phyloP scores from a whole-genome alignment of 2,113 vertebrate genomes.

The Odontophorus gujanensis region DNA sequence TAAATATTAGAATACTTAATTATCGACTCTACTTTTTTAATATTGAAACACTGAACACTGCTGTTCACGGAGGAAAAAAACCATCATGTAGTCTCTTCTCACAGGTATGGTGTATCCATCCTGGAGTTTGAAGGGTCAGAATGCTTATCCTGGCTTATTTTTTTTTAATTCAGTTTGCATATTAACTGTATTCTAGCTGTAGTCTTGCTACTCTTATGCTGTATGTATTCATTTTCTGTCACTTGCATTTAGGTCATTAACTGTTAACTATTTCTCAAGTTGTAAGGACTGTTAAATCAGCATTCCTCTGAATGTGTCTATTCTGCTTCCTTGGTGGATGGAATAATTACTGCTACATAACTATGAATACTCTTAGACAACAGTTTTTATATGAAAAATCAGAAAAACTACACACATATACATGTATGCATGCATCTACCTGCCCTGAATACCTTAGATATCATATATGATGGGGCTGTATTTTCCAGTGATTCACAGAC shows the following conservation, averaged over 20 bases:
- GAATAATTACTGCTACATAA: background rate
- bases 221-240: slow-evolving; percentile 66
- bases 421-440: accelerated
- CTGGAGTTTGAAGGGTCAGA: background rate
- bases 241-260: slow-evolving; percentile 31
- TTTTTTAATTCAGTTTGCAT: background rate
- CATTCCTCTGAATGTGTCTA: slow-evolving; percentile 30
- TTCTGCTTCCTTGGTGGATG: background rate
- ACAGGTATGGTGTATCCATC: background rate
- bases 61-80: background rate
- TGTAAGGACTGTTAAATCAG: slow-evolving; percentile 59
- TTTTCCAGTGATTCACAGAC: background rate
- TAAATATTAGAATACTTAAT: background rate
- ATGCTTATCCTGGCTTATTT: background rate
- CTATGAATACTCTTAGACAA: background rate
- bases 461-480: background rate
- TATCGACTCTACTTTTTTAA: background rate
- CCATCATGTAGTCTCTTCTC: background rate
- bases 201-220: slow-evolving; percentile 35
- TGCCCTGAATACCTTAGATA: background rate
- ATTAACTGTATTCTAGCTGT: background rate
- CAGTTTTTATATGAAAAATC: background rate
- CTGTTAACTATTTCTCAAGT: background rate
- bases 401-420: background rate
- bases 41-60: background rate